Evolutionary conservation across 2,113 vertebrate species (phyloP).

Genomic region (Poeciliopsis turrubarensis): DNA sequence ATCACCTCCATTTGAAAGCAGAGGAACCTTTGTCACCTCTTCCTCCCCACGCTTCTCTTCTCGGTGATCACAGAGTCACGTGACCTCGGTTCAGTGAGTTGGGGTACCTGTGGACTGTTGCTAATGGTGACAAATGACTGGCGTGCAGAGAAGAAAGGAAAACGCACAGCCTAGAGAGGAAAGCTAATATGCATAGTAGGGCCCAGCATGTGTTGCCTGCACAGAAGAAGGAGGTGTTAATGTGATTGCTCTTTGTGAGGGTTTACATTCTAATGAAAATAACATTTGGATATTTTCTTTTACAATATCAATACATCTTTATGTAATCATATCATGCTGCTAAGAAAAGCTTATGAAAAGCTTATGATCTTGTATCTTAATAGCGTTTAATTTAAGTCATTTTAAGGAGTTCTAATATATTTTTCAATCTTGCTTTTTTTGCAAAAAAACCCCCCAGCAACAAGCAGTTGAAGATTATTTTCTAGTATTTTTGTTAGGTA

Average conservation of each 20-base stretch:
- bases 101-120: constrained; percentile 69
- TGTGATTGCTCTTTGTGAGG: not conserved
- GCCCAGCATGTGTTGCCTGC: constrained; percentile 34
- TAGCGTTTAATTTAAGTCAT: too few species aligned
- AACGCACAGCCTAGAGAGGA: constrained; percentile 16
- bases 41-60: constrained; percentile 22
- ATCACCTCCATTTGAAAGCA: constrained; percentile 24
- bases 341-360: too few species aligned
- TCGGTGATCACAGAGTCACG: constrained; percentile 48
- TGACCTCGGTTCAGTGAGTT: constrained; percentile 53
- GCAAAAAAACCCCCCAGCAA: too few species aligned
- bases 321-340: too few species aligned
- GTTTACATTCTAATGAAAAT: not conserved
- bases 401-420: too few species aligned
- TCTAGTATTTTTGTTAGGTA: too few species aligned
- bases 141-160: constrained; percentile 28
- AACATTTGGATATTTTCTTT: not conserved
- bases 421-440: too few species aligned
- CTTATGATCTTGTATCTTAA: too few species aligned
- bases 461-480: too few species aligned
- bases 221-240: not conserved
- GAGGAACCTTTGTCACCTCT: constrained; percentile 7
- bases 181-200: constrained; percentile 31
- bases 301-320: too few species aligned
- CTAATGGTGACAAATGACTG: constrained; percentile 79